A percentile compares a stretch with the other conserved stretches of the same genome.
phyloP scores from a whole-genome alignment of 1,140 invertebrate genomes.

The Meloidogyne chitwoodi region DNA sequence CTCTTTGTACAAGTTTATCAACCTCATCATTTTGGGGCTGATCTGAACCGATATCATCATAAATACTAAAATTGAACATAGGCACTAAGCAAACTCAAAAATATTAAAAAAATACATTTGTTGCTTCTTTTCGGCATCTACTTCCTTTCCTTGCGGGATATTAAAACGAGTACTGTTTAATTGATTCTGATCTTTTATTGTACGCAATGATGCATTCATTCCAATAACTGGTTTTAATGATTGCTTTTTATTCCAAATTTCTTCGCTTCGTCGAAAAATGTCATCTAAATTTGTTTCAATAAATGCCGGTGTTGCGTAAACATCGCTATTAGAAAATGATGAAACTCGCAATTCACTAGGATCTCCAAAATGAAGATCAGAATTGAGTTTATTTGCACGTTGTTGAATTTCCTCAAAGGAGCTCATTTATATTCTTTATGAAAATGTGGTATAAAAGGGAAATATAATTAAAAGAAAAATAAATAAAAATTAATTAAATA shows the following conservation, averaged over 20 bases:
- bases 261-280: slow-evolving; percentile 40
- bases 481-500: no score
- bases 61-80: neutral
- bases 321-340: neutral
- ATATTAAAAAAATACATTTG: neutral
- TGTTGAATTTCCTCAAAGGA: slow-evolving; percentile 32
- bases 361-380: slow-evolving; percentile 19
- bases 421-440: neutral
- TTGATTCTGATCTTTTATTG: slow-evolving; percentile 24
- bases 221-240: slow-evolving; percentile 17
- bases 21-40: slow-evolving; percentile 5
- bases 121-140: neutral
- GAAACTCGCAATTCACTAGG: neutral
- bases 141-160: neutral
- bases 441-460: neutral
- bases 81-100: no score
- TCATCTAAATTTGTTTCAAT: slow-evolving; percentile 24
- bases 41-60: slow-evolving; percentile 3
- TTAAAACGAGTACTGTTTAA: neutral
- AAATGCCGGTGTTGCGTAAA: neutral
- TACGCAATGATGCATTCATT: slow-evolving; percentile 11
- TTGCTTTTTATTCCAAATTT: slow-evolving; percentile 46
- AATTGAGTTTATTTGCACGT: slow-evolving; percentile 25
- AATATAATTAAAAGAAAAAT: no score
- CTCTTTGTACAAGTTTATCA: slow-evolving; percentile 32